These are phyloP conservation scores for Trissolcus brochymenae DNA, from an alignment of 2,888 invertebrate genomes.

Conservation along the genomic window DNA sequence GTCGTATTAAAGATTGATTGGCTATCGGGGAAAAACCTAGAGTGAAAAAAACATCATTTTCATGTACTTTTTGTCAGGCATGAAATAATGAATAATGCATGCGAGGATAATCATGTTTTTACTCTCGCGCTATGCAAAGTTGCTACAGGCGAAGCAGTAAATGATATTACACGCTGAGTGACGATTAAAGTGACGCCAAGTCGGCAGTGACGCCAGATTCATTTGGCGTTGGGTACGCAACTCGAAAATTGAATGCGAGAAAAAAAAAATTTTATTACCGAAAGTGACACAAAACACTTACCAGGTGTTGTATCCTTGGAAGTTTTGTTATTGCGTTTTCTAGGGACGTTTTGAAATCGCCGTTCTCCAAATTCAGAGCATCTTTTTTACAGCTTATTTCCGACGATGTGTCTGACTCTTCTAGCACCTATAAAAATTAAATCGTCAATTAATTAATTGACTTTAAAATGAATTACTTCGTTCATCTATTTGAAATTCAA, in stretches of 20 bases:
- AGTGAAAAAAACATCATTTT: constrained; percentile 10
- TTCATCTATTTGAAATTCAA: too few species aligned
- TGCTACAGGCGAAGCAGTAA: constrained; percentile 28
- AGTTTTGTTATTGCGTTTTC: constrained; percentile 75
- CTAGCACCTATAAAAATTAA: constrained; percentile 73
- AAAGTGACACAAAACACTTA: constrained; percentile 58
- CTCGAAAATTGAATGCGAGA: background rate
- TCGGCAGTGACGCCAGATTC: background rate
- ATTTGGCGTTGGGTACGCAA: constrained; percentile 11
- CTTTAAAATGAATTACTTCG: too few species aligned
- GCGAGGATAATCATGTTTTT: constrained; percentile 30
- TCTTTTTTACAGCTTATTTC: constrained; percentile 77
- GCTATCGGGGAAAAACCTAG: background rate
- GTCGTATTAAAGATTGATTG: constrained; percentile 14
- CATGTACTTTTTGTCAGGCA: constrained; percentile 20
- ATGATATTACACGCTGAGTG: constrained; percentile 29
- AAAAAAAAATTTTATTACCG: background rate
- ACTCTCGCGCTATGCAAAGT: constrained; percentile 7
- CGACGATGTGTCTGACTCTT: constrained; percentile 78
- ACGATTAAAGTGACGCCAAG: constrained; percentile 21
- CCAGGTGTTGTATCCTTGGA: constrained; percentile 75
- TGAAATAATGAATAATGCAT: constrained; percentile 44
- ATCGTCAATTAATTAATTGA: too few species aligned
- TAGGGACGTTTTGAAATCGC: constrained; percentile 74
- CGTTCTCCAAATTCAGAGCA: constrained; percentile 73